These are phyloP conservation scores for Pteronura brasiliensis DNA, from an alignment of 2,113 vertebrate genomes.

Conservation along the genomic window DNA sequence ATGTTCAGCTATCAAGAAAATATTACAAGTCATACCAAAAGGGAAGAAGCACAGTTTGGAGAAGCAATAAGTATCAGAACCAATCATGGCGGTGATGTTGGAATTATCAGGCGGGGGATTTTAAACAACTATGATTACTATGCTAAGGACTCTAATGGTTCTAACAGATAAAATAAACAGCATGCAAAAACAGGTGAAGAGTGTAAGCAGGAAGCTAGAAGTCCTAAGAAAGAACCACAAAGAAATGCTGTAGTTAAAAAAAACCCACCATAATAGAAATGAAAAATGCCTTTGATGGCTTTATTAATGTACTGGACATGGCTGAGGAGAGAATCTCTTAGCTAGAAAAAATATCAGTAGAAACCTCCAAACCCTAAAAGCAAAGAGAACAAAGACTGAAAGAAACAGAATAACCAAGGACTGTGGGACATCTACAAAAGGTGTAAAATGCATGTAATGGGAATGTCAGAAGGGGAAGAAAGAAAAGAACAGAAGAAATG, in stretches of 20 bases:
- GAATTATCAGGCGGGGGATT: neutral
- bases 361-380: neutral
- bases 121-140: neutral
- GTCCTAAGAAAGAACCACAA: neutral
- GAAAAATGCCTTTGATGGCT: neutral
- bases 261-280: neutral
- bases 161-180: neutral
- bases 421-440: neutral
- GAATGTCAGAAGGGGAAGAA: neutral
- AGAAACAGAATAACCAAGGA: neutral
- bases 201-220: neutral
- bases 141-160: neutral
- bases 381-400: neutral
- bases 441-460: neutral
- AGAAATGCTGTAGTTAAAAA: neutral
- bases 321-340: neutral
- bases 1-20: neutral
- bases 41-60: neutral
- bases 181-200: neutral
- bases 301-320: neutral
- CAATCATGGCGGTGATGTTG: neutral
- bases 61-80: neutral
- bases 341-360: neutral
- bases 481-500: neutral
- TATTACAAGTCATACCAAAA: neutral